Evolutionary conservation across 2,888 invertebrate species (phyloP), one percentile per base, ranked within the genome.

Genomic region (Leucophenga maculata): DNA sequence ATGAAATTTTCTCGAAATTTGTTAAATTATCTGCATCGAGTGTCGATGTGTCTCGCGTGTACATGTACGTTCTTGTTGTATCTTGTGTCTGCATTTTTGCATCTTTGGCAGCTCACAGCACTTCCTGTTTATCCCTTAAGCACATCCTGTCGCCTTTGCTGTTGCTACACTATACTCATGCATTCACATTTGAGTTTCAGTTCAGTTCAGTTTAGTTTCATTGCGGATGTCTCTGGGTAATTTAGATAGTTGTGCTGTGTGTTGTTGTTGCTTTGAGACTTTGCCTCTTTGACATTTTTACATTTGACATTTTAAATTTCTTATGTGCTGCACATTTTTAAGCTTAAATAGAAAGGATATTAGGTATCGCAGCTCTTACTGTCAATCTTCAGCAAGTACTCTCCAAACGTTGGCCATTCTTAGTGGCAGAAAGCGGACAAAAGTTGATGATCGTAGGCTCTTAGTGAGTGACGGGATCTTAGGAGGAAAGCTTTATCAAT

Each of bases 141-240:
- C 65, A 32, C 14, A 26, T 52, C 65, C 22, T 44, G 9, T 20
- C 44, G 11, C 14, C 60, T 44, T 32, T 39, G 39, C 60, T 31
- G 39, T 44, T 31, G 4, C 32, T 65, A 22, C 22, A 22, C n/a
- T n/a, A n/a, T n/a, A n/a, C n/a, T n/a, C n/a, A n/a, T 26, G 22
- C 50, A 50, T 65, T 65, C 16, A 32, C 52, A 26, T 31, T 50
- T 65, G 26, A 69, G 62, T 74, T 74, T 74, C n/a, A 67, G 70
- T 72, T 75, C 4, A 26, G 26, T 26, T 69, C 9, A 39, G 16
- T 54, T 32, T 6, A n/a, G 46, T 39, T 50, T 66, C 76, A 74
- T 74, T 75, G 76, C 83, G 82, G 82, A 82, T 79, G 82, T 82
- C 80, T 83, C 82, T 77, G 78, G 83, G 82, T 82, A 83, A 82